Conservation (phyloP, 2,797 vertebrate genomes). For the Enteromius radiatus region DNA sequence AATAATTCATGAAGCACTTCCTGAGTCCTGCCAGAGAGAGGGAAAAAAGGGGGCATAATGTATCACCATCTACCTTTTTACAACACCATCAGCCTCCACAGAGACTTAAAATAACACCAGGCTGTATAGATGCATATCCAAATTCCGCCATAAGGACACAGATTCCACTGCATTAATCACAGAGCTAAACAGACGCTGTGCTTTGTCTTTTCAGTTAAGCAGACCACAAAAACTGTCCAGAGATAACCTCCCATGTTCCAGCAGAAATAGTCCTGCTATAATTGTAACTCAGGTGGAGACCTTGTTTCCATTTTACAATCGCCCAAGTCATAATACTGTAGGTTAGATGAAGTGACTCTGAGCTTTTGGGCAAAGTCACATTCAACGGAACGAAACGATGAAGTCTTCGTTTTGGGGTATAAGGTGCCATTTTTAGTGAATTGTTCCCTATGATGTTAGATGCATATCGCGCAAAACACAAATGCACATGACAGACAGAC, state of each 20-base stretch:
- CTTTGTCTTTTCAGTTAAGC: conserved; percentile 52
- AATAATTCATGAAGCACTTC: conserved; percentile 55
- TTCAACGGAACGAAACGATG: conserved; percentile 62
- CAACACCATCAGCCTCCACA: conserved; percentile 30
- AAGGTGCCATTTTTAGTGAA: conserved; percentile 70
- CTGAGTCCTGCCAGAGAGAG: conserved; percentile 41
- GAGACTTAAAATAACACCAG: conserved; percentile 43
- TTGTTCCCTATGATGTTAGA: too few species aligned
- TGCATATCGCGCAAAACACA: too few species aligned
- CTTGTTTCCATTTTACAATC: conserved; percentile 67
- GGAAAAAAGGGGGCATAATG: conserved; percentile 29
- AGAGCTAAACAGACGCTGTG: conserved; percentile 37
- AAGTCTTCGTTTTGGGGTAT: conserved; percentile 75
- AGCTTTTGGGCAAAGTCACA: conserved; percentile 74
- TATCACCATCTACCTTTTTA: conserved; percentile 37
- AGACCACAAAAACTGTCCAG: conserved; percentile 56
- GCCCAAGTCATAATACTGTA: conserved; percentile 72
- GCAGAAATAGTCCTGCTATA: conserved; percentile 72
- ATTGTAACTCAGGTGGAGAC: conserved; percentile 71
- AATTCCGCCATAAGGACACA: conserved; percentile 40
- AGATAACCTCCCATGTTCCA: conserved; percentile 62
- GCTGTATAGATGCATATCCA: conserved; percentile 44
- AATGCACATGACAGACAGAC: too few species aligned
- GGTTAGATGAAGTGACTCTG: conserved; percentile 67
- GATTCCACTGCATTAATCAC: conserved; percentile 45